Conservation (phyloP, 2,113 vertebrate species). For the Oreochromis spilurus region DNA sequence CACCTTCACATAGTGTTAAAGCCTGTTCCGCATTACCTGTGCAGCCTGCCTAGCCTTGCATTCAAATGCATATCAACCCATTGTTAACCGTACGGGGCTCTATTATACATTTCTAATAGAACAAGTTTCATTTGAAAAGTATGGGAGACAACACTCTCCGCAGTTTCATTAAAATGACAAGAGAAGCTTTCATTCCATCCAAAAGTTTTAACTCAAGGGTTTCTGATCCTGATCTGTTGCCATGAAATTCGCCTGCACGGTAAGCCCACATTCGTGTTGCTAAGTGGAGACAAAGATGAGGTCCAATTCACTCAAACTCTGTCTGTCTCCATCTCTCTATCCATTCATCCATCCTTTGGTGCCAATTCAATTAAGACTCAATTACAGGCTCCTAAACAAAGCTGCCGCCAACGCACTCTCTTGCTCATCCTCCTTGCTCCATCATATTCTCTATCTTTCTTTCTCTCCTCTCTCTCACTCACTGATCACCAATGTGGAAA, state of each 20-base stretch:
- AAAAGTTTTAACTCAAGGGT: conserved; percentile 49
- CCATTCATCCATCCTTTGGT: conserved; percentile 65
- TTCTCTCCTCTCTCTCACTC: neutral
- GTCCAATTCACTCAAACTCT: conserved; percentile 49
- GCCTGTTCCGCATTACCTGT: conserved; percentile 26
- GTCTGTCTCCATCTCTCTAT: conserved; percentile 48
- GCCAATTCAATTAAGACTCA: conserved; percentile 84
- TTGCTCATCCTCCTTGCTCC: neutral
- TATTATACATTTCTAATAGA: conserved; percentile 54
- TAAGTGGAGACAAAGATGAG: conserved; percentile 52
- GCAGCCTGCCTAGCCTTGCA: conserved; percentile 21
- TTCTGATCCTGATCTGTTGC: conserved; percentile 41
- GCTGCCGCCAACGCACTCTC: conserved; percentile 36
- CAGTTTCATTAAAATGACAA: conserved; percentile 57
- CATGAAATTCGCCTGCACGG: conserved; percentile 30
- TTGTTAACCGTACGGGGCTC: conserved; percentile 36
- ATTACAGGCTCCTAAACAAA: conserved; percentile 77
- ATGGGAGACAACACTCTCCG: neutral
- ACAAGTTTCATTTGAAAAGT: conserved; percentile 45
- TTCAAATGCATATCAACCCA: conserved; percentile 63
- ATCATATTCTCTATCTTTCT: neutral
- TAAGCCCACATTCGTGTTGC: conserved; percentile 21
- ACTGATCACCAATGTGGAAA: neutral
- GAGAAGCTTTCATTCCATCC: conserved; percentile 33
- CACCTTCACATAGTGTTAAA: neutral